phyloP scores from a whole-genome alignment of 2,888 invertebrate genomes.

The Lingula anatina region DNA sequence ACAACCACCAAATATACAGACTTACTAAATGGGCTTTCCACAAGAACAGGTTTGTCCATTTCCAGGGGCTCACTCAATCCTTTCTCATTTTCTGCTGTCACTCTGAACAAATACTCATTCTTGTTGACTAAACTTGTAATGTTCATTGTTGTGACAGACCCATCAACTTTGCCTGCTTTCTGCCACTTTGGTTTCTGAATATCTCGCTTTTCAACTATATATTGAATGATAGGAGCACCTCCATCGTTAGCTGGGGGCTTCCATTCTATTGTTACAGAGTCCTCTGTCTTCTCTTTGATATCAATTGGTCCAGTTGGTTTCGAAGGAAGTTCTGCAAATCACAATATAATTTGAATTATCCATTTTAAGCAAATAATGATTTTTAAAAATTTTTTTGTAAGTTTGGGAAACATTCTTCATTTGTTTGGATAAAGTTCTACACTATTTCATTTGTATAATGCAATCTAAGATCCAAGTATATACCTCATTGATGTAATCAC shows the following conservation, averaged over 20 bases:
- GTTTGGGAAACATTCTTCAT: no score
- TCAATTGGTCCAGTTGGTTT: conserved; percentile 22
- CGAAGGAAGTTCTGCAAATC: conserved; percentile 22
- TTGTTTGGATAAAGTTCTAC: no score
- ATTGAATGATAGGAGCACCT: conserved; percentile 35
- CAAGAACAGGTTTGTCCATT: conserved; percentile 24
- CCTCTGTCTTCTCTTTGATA: conserved; percentile 17
- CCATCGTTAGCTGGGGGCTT: conserved; percentile 37
- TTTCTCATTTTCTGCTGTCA: conserved; percentile 27
- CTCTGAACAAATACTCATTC: conserved; percentile 35
- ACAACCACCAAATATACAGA: neutral
- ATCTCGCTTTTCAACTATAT: conserved; percentile 25
- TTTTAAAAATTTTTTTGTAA: no score
- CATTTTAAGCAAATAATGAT: no score
- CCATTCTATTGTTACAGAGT: conserved; percentile 34
- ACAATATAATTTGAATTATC: neutral
- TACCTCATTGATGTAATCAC: no score
- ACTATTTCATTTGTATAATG: no score
- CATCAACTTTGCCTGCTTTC: conserved; percentile 2
- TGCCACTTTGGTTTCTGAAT: conserved; percentile 15
- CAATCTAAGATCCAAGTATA: no score
- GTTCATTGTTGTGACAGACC: neutral
- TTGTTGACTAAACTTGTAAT: conserved; percentile 54
- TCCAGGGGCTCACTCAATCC: conserved; percentile 75
- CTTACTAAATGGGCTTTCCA: conserved; percentile 30